phyloP scores from a whole-genome alignment of 30 jellyfish, hydroid and myxozoan species.

The Rhopilema esculentum region DNA sequence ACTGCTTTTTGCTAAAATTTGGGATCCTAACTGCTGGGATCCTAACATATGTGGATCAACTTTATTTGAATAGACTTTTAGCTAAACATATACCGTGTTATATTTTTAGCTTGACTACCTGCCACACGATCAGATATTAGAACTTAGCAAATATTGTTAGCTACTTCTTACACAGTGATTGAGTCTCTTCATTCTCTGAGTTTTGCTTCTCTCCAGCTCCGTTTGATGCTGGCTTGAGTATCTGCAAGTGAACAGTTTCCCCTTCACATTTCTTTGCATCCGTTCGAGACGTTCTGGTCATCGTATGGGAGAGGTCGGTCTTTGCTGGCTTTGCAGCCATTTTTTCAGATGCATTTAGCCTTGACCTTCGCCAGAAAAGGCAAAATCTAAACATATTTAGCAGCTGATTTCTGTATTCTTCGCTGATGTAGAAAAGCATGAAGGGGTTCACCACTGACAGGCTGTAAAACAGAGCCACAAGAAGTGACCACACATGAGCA shows the following conservation, averaged over 20 bases:
- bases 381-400: conserved; percentile 1
- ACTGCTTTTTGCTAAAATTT: too few species aligned
- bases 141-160: too few species aligned
- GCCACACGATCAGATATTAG: too few species aligned
- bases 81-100: too few species aligned
- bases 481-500: conserved; percentile 66
- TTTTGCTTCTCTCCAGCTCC: neutral
- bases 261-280: neutral
- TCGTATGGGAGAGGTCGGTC: neutral
- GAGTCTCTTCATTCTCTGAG: too few species aligned
- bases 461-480: conserved; percentile 82
- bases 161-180: too few species aligned
- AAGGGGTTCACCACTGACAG: conserved; percentile 79
- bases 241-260: neutral
- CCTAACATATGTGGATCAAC: too few species aligned
- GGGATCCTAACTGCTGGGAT: too few species aligned
- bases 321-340: neutral
- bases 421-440: conserved; percentile 88
- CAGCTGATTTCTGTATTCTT: conserved; percentile 77
- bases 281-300: neutral
- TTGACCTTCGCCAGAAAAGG: neutral
- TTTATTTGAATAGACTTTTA: too few species aligned
- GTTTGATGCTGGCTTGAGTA: neutral
- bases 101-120: too few species aligned
- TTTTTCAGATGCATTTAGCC: neutral